Evolutionary conservation across 2,888 invertebrate genomes (phyloP), one percentile per base, ranked within the genome.

Genomic region (Branchellion lobata): DNA sequence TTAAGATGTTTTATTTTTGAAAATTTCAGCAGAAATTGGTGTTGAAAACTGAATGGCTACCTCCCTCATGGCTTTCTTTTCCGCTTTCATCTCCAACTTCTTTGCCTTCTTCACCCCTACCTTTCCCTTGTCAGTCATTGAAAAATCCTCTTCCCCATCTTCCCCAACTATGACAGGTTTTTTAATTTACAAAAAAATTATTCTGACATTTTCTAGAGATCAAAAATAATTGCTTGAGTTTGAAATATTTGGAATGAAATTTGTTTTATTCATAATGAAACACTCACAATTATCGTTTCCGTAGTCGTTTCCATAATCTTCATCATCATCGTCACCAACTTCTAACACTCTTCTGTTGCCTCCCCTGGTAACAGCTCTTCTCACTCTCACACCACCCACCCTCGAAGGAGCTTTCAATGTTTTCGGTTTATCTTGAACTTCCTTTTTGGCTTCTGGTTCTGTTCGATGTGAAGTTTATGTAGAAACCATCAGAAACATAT

Each of bases 71-170:
- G 92, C 75, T 91, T 91, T 86, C 92, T 93, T 87, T 92, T 94
- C 86, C 93, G 95, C 83, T 93, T 98, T 98, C 0, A 94, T 94
- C 89, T 96, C 95, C 65, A 97, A 87, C 87, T 98, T 98, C 0
- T 94, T 94, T 40, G 93, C 90, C 89, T 97, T 98, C 88, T 97
- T 98, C 0, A 95, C 93, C 14, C 97, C 97, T 68, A 90, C 91
- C 88, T 95, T 96, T 68, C 92, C 92, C 84, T 33, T 27, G 18
- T 77, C 77, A n/a, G 93, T 93, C 40, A 85, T 79, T 11, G 57
- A 61, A 21, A 34, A 57, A n/a, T 79, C 5, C 14, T n/a, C 24
- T 36, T 81, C 80, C 24, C 27, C 79, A 29, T 53, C 57, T 29
- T 75, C 81, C 27, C 61, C 79, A 24, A 14, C 61, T 14, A 14